Percentiles rank a stretch among this genome's conserved stretches.
These are phyloP conservation scores for Chelon auratus DNA, from an alignment of 2,797 vertebrate genomes.

Conservation along the genomic window DNA sequence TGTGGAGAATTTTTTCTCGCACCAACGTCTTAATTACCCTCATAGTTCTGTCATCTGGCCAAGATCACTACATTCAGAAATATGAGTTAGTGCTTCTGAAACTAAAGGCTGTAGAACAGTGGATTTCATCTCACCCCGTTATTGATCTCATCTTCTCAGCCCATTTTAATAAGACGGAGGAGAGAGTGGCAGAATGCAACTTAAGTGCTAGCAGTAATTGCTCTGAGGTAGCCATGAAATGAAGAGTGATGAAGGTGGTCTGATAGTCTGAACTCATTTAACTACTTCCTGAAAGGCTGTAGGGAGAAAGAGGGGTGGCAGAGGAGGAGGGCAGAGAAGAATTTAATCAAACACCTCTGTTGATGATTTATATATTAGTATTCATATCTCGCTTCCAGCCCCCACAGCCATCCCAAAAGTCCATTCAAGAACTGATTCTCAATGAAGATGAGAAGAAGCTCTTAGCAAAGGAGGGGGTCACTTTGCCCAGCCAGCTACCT, in stretches of 20 bases:
- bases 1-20: neutral
- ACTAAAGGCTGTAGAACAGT: constrained; percentile 5
- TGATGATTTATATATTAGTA: constrained; percentile 58
- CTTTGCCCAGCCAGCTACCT: constrained; percentile 90
- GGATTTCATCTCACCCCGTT: constrained; percentile 6
- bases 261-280: constrained; percentile 52
- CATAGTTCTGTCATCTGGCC: neutral
- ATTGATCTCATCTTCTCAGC: constrained; percentile 45
- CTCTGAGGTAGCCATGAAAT: constrained; percentile 61
- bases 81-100: constrained; percentile 10
- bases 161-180: constrained; percentile 50
- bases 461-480: constrained; percentile 91
- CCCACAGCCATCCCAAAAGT: constrained; percentile 77
- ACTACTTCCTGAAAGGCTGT: constrained; percentile 38
- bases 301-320: neutral
- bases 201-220: constrained; percentile 54
- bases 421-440: constrained; percentile 91
- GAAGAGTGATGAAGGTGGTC: constrained; percentile 41
- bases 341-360: constrained; percentile 53
- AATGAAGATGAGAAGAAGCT: constrained; percentile 96
- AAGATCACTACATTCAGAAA: constrained; percentile 8
- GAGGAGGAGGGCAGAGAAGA: constrained; percentile 7
- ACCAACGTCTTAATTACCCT: neutral
- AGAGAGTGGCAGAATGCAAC: constrained; percentile 42
- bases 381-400: constrained; percentile 70